These are phyloP conservation scores for Drosophila emarginata DNA, from an alignment of 2,888 invertebrate genomes.

Conservation along the genomic window DNA sequence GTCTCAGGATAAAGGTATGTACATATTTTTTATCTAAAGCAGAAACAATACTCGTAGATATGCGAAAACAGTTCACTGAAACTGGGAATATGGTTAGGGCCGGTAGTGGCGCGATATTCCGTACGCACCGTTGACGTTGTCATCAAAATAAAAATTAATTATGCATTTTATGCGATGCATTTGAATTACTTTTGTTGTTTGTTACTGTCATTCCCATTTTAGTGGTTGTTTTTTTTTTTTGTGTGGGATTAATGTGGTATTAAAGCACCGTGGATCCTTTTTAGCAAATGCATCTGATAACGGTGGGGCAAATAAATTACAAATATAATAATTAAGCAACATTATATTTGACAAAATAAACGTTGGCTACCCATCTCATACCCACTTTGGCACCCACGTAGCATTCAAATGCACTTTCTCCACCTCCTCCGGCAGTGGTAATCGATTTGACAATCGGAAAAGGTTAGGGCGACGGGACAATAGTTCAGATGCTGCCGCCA, in stretches of 20 bases:
- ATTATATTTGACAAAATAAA: slow-evolving; percentile 77
- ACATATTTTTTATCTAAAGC: slow-evolving; percentile 32
- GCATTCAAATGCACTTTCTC: neutral
- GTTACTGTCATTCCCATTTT: slow-evolving; percentile 71
- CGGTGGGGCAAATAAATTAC: slow-evolving; percentile 77
- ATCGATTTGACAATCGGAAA: slow-evolving; percentile 42
- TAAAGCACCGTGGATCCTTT: slow-evolving; percentile 61
- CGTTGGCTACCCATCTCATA: slow-evolving; percentile 25
- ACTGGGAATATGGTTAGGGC: neutral
- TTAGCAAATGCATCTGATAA: slow-evolving; percentile 70
- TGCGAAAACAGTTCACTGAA: neutral
- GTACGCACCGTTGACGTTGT: slow-evolving; percentile 72
- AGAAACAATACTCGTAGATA: slow-evolving; percentile 54
- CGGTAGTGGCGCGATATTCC: neutral
- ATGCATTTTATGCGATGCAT: slow-evolving; percentile 79
- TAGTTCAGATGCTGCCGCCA: slow-evolving; percentile 37
- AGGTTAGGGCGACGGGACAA: slow-evolving; percentile 15
- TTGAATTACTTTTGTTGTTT: slow-evolving; percentile 71
- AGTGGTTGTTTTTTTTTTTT: slow-evolving; percentile 43
- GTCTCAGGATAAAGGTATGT: neutral
- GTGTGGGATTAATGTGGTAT: slow-evolving; percentile 70
- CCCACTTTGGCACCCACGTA: neutral
- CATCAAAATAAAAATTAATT: slow-evolving; percentile 82
- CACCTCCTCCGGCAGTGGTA: slow-evolving; percentile 15
- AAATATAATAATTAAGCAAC: slow-evolving; percentile 80